Percentiles rank a stretch among this genome's conserved stretches.
These are phyloP conservation scores for Himalopsyche phryganea DNA, from an alignment of 1,140 invertebrate species.

Conservation along the genomic window DNA sequence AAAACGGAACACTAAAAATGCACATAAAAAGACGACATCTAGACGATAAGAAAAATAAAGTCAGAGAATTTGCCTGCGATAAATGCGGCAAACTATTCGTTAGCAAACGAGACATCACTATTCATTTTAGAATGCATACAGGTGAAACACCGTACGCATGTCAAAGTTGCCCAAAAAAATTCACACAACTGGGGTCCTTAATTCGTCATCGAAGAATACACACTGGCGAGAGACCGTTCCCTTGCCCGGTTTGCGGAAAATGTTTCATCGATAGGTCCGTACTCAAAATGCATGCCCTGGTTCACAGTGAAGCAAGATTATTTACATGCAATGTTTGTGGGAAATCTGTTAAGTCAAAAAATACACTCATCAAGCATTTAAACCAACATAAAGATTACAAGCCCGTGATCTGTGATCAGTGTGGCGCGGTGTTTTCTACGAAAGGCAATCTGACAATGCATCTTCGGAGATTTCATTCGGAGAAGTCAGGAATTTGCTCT, in stretches of 20 bases:
- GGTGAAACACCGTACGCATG: conserved; percentile 28
- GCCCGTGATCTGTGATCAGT: conserved; percentile 59
- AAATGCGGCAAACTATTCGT: conserved; percentile 47
- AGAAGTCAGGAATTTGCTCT: conserved; percentile 37
- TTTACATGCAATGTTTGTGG: conserved; percentile 68
- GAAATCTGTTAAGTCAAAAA: conserved; percentile 55
- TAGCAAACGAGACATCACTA: conserved; percentile 46
- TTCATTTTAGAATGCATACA: conserved; percentile 35
- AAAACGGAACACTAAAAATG: conserved; percentile 46
- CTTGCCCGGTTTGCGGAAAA: conserved; percentile 61
- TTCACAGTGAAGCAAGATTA: conserved; percentile 62
- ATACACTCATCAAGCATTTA: conserved; percentile 44
- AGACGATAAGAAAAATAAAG: conserved; percentile 38
- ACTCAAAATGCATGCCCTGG: conserved; percentile 52
- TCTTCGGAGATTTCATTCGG: conserved; percentile 24
- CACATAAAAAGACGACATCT: conserved; percentile 50
- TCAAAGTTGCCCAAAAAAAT: conserved; percentile 10
- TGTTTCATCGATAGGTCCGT: conserved; percentile 51
- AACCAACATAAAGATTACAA: conserved; percentile 46
- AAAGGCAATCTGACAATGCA: conserved; percentile 46
- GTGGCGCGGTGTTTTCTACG: conserved; percentile 59
- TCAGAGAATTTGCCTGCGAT: conserved; percentile 45
- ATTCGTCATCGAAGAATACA: conserved; percentile 63
- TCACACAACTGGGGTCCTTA: conserved; percentile 21
- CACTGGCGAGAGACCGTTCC: conserved; percentile 67